These are phyloP conservation scores for Hippopotamyrus pictus DNA, from an alignment of 2,797 vertebrate species.

Conservation along the genomic window DNA sequence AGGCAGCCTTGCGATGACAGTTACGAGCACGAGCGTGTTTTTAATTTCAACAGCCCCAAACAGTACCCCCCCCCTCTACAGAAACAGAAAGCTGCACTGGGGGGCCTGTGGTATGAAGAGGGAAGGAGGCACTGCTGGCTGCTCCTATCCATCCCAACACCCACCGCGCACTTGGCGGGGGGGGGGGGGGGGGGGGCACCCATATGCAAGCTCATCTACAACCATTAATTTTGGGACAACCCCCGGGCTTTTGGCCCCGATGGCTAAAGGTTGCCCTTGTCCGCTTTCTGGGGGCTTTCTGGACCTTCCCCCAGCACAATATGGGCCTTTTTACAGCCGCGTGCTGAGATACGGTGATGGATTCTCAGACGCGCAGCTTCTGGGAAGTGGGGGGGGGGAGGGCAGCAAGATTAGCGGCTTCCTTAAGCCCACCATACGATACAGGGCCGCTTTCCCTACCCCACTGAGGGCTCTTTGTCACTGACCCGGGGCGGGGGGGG, in stretches of 20 bases:
- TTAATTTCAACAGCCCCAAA: neutral
- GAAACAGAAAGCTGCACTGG: neutral
- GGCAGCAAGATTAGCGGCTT: constrained; percentile 44
- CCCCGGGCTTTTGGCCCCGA: neutral
- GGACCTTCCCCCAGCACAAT: constrained; percentile 63
- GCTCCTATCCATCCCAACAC: neutral
- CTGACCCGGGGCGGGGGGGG: constrained; percentile 30
- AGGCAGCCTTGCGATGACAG: constrained; percentile 1
- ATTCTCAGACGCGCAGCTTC: constrained; percentile 52
- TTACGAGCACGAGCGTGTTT: neutral
- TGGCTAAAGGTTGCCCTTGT: constrained; percentile 50
- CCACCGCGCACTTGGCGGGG: neutral
- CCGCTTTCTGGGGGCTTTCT: constrained; percentile 54
- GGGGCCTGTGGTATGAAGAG: neutral
- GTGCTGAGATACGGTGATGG: constrained; percentile 66
- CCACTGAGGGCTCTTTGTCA: constrained; percentile 40
- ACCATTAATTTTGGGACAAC: neutral
- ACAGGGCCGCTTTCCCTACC: constrained; percentile 45
- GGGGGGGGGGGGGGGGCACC: neutral
- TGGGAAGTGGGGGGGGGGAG: constrained; percentile 44
- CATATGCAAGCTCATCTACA: neutral
- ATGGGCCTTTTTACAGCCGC: constrained; percentile 61
- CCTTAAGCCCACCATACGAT: constrained; percentile 46
- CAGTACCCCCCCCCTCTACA: neutral
- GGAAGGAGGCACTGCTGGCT: neutral